Evolutionary conservation across 1,140 invertebrate species (phyloP), one percentile per base, ranked within the genome.

Genomic region (Drosophila ficusphila): DNA sequence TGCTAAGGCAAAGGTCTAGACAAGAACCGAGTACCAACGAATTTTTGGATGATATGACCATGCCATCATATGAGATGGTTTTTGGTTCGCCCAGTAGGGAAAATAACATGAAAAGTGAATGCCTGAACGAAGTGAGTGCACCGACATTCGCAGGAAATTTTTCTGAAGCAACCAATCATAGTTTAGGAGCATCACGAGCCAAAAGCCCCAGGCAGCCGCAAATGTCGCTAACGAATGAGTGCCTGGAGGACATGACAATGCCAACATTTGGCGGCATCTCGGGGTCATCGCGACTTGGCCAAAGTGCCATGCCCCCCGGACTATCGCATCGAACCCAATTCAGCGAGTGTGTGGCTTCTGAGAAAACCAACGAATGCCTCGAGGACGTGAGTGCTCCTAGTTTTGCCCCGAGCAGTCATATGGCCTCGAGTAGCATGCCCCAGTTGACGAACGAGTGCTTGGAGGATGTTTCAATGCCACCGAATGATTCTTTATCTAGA

Each of bases 21-120:
- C 9, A 12, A 3, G 33, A 18, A 18, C 3, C 46, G 3, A 39
- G 19, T 21, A 23, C 38, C 8, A 57, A 39, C 34, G 60, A 67
- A 21, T 48, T 38, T 9, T 21, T 76, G 12, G 46, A 62, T 1
- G 42, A 78, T 19, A 23, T 62, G 16, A 54, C 68, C 2, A 60
- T 72, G 71, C 79, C 61, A 0, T 54, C 65, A 6, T 83, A 36
- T 33, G 44, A 2, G 0, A 46, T 34, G 5, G 29, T 74, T 4
- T 53, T 60, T 4, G 48, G 16, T 2, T 12, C 41, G 3, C 33
- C 57, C 4, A 19, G 33, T 1, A 27, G 36, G 4, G 44, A 34
- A 41, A 9, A 23, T 0, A 38, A 8, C 0, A 4, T 54, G 42
- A 42, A 54, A 2, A 60, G 19, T 31, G 73, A 61, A 21, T 51